phyloP scores from a whole-genome alignment of 2,797 vertebrate genomes.

The Amniataba percoides region DNA sequence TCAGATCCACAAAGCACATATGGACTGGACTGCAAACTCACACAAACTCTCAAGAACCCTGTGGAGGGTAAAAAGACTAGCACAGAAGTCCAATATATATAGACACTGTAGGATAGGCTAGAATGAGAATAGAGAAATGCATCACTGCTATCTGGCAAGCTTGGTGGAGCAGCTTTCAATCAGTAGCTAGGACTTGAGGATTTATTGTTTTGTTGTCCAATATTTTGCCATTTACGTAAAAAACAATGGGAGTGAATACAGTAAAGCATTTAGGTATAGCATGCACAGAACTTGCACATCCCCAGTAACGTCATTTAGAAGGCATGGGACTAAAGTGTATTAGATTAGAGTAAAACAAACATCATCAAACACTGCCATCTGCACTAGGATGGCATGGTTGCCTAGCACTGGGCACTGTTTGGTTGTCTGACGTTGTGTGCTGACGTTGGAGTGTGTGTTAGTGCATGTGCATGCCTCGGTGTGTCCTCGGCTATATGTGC shows the following conservation, averaged over 20 bases:
- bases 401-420: constrained; percentile 77
- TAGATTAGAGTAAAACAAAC: constrained; percentile 83
- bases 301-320: constrained; percentile 63
- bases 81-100: no score
- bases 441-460: constrained; percentile 57
- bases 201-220: neutral
- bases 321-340: constrained; percentile 76
- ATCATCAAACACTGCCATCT: constrained; percentile 81
- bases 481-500: constrained; percentile 52
- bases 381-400: constrained; percentile 79
- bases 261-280: neutral
- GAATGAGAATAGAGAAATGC: no score
- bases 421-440: constrained; percentile 68
- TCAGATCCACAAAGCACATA: no score
- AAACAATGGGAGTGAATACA: neutral
- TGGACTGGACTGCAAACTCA: no score
- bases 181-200: neutral
- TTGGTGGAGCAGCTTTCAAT: neutral
- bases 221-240: constrained; percentile 2
- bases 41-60: no score
- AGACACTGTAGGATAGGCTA: no score
- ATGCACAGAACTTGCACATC: constrained; percentile 30
- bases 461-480: constrained; percentile 6
- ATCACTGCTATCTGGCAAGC: neutral
- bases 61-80: no score